These are phyloP conservation scores for Linnaemya tessellans DNA, from an alignment of 2,888 invertebrate genomes.

Conservation along the genomic window DNA sequence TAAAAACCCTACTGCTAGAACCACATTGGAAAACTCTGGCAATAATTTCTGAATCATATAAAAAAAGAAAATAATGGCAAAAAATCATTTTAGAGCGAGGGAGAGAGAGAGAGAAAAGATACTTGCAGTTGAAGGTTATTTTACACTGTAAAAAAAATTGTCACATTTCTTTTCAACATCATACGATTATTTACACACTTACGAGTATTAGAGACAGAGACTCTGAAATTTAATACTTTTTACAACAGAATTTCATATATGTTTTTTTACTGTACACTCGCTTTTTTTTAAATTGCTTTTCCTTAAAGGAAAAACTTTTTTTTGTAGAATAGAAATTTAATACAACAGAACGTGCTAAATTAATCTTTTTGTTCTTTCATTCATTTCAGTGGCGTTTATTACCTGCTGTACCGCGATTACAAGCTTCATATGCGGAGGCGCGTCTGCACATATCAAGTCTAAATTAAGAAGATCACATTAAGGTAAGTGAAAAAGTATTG, in stretches of 20 bases:
- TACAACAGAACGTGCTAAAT: conserved; percentile 68
- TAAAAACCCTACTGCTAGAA: no score
- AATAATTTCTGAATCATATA: no score
- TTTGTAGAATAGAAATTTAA: conserved; percentile 32
- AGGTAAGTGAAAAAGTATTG: conserved; percentile 51
- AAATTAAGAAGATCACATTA: conserved; percentile 79
- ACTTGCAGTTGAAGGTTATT: conserved; percentile 48
- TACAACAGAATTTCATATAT: conserved; percentile 52
- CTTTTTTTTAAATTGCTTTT: conserved; percentile 7
- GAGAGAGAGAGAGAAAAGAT: conserved; percentile 8
- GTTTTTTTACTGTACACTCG: conserved; percentile 54
- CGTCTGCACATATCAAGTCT: conserved; percentile 99
- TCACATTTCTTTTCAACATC: conserved; percentile 14
- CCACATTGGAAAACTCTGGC: no score
- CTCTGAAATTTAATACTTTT: conserved; percentile 54
- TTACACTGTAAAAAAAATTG: conserved; percentile 43
- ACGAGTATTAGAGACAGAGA: no score
- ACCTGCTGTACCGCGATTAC: conserved; percentile 99
- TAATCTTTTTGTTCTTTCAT: conserved; percentile 32
- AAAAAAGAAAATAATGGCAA: no score
- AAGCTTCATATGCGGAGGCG: conserved; percentile 96
- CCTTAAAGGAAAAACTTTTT: conserved; percentile 17
- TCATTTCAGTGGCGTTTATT: conserved; percentile 83
- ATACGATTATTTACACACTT: conserved; percentile 65
- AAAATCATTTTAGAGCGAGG: background rate